Conservation (phyloP, 2,113 vertebrate species). For the Sclerurus mexicanus region DNA sequence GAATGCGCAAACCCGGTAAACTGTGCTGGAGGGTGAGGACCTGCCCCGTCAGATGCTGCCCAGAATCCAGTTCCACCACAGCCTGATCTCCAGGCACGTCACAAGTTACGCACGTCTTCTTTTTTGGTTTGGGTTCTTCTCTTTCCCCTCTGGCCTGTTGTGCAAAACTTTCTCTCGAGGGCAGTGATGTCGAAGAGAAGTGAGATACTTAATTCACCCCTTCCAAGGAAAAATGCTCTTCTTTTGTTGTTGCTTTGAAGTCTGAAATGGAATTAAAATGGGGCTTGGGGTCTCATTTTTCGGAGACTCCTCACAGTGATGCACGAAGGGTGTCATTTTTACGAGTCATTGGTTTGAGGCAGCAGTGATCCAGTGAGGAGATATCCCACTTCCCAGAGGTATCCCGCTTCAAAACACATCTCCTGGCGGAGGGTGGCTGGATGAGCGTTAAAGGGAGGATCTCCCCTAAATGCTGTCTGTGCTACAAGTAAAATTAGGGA, state of each 20-base stretch:
- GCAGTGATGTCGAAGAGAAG: background rate
- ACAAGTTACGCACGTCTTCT: background rate
- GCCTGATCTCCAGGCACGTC: conserved; percentile 5
- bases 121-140: background rate
- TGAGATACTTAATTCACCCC: background rate
- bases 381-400: conserved; percentile 10
- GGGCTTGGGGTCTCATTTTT: conserved; percentile 22
- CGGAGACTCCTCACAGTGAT: background rate
- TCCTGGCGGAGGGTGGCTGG: background rate
- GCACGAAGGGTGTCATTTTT: background rate
- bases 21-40: background rate
- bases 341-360: conserved; percentile 29
- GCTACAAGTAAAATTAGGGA: background rate
- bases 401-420: background rate
- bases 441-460: conserved; percentile 14
- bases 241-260: background rate
- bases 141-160: background rate
- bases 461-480: background rate
- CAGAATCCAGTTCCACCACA: background rate
- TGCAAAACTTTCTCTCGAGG: background rate
- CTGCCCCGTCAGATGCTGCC: background rate
- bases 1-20: conserved; percentile 10
- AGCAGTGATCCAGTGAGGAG: background rate
- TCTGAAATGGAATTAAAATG: background rate
- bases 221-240: background rate